These are phyloP conservation scores for Gandaritis pyraliata DNA, from an alignment of 2,888 invertebrate genomes.

Conservation along the genomic window DNA sequence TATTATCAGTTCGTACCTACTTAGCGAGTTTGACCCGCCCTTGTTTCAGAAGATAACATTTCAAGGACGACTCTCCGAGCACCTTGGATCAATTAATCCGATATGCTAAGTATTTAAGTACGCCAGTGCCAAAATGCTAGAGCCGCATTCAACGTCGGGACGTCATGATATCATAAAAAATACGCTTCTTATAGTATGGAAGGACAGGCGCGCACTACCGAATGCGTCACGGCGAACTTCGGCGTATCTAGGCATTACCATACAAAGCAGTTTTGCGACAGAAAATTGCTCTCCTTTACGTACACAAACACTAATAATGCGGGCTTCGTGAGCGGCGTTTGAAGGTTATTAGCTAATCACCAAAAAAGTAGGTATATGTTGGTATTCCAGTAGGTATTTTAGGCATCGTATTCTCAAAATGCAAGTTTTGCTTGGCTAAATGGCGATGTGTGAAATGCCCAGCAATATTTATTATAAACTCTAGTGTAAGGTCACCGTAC, in stretches of 20 bases:
- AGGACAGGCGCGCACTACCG: neutral
- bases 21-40: slow-evolving; percentile 31
- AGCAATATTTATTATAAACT: too few species aligned
- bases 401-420: too few species aligned
- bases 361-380: too few species aligned
- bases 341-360: slow-evolving; percentile 52
- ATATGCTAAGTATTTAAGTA: slow-evolving; percentile 21
- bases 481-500: slow-evolving; percentile 41
- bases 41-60: slow-evolving; percentile 40
- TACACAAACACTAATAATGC: slow-evolving; percentile 43
- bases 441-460: too few species aligned
- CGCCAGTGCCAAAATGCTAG: slow-evolving; percentile 9
- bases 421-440: too few species aligned
- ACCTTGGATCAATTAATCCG: slow-evolving; percentile 23
- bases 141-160: neutral
- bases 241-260: slow-evolving; percentile 37
- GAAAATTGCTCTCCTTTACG: slow-evolving; percentile 41
- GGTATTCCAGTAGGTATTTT: too few species aligned
- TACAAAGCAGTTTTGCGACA: slow-evolving; percentile 49
- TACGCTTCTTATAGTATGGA: neutral
- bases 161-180: neutral
- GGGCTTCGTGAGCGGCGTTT: slow-evolving; percentile 45
- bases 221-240: slow-evolving; percentile 54
- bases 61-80: slow-evolving; percentile 33
- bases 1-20: slow-evolving; percentile 37